Base-by-base conservation (phyloP, 2,797 vertebrate species). In the Psittacula echo region DNA sequence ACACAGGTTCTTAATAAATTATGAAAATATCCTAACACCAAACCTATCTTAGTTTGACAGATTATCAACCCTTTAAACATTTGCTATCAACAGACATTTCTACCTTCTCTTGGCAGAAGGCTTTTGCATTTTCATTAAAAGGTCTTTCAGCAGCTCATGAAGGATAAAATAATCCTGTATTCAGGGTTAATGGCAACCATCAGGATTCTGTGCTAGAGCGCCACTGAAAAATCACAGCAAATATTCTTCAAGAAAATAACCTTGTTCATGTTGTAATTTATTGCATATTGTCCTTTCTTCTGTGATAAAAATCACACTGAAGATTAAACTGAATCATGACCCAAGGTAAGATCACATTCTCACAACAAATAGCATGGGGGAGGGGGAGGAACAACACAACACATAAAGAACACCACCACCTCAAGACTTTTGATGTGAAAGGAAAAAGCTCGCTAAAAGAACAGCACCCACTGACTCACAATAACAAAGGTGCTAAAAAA, bases 211-310 rank as follows among this genome's bases (percentile, higher is more conserved):
- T 56, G 67, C n/a, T 42, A 64, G 18, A 6, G 3, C 5, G 18
- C 23, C 74, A 65, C n/a, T 66, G 62, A 93, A 94, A 94, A 84
- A 90, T 50, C 65, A 76, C 9, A 73, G 45, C 14, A 91, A 94
- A 86, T 19, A 71, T 44, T 62, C 34, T 86, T 79, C 29, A 68
- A 26, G 73, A 83, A 93, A 89, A 93, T 68, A 77, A 77, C 44
- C 27, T 94, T 87, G n/a, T 54, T 77, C 85, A 41, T n/a, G 11
- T 32, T 60, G 12, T 85, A 48, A 88, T 88, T 22, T 88, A 84
- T 41, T 90, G 66, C 12, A 62, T 26, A 60, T 39, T 88, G 53
- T 60, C 65, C 41, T 89, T 91, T 78, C 26, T 85, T 91, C 70
- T 72, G 13, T 22, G 24, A 90, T 47, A 70, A 89, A 93, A 82